Evolutionary conservation across 2,888 invertebrate species (phyloP), one percentile per base, ranked within the genome.

Genomic region (Eutolmus rufibarbis): DNA sequence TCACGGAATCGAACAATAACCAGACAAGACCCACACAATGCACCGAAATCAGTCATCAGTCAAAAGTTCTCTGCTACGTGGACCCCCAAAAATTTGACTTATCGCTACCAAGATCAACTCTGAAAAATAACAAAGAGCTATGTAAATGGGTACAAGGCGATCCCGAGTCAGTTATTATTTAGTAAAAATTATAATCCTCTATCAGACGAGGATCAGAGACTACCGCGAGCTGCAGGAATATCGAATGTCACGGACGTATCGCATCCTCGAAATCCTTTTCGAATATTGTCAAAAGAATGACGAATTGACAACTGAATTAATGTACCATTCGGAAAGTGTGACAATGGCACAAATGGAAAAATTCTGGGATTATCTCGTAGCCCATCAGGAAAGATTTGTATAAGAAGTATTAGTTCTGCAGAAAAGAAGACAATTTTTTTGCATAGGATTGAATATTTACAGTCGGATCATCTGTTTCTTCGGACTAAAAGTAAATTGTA

Each of bases 281-380:
- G 79, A 79, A 31, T 46, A 79, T 79, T 79, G 79, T 79, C 79
- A 79, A 79, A 34, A 23, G 51, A 79, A 79, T 82, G 82, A 82
- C 66, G 57, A 82, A 82, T 82, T 82, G 82, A 82, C 82, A 82
- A 57, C 82, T 82, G 66, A 82, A 82, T 82, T 82, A 82, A 82
- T 82, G 57, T 82, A 37, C 34, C 57, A 31, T 82, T 82, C 66
- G 12, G 51, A 66, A 28, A 19, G n/a, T 34, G 23, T 66, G 51
- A 66, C 66, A 82, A 82, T 66, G 37, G 51, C 40, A 82, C 37
- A 82, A 82, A 82, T 57, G 57, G 37, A 37, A 37, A 37, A 34
- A 28, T 57, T 57, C 31, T 14, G 31, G 31, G 46, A 79, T 79
- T 79, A 79, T 79, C 79, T 79, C 23, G 23, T 51, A 40, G 46